A percentile compares a stretch with the other conserved stretches of the same genome.
phyloP scores from a whole-genome alignment of 2,888 invertebrate species.

The Pammene fasciana region DNA sequence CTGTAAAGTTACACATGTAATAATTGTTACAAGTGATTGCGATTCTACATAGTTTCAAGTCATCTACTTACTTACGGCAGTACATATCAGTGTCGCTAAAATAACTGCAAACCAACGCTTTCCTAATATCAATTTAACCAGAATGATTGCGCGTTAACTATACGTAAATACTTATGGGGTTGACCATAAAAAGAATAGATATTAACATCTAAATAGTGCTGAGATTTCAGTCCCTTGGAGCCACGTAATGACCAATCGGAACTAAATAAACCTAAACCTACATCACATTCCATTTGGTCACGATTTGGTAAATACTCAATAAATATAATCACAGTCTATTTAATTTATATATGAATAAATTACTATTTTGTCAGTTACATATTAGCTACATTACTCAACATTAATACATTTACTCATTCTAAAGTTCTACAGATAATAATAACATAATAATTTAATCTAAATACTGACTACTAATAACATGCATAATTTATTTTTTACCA shows the following conservation, averaged over 20 bases:
- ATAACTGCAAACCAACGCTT: too few relatives aligned
- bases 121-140: too few relatives aligned
- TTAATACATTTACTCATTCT: slow-evolving; percentile 8
- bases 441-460: too few relatives aligned
- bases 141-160: too few relatives aligned
- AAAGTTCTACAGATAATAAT: slow-evolving; percentile 1
- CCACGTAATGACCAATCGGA: neutral
- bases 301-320: slow-evolving; percentile 34
- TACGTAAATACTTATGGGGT: neutral
- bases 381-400: slow-evolving; percentile 16
- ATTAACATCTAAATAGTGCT: neutral
- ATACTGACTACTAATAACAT: neutral
- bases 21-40: neutral
- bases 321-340: slow-evolving; percentile 40
- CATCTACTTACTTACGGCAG: too few relatives aligned
- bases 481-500: slow-evolving; percentile 4
- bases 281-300: slow-evolving; percentile 40
- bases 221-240: neutral
- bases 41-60: neutral
- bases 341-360: slow-evolving; percentile 23
- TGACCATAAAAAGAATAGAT: neutral
- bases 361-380: slow-evolving; percentile 20
- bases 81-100: too few relatives aligned
- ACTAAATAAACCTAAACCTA: slow-evolving; percentile 32
- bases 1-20: neutral